phyloP scores from a whole-genome alignment of 2,797 vertebrate genomes.

The Catharus ustulatus region DNA sequence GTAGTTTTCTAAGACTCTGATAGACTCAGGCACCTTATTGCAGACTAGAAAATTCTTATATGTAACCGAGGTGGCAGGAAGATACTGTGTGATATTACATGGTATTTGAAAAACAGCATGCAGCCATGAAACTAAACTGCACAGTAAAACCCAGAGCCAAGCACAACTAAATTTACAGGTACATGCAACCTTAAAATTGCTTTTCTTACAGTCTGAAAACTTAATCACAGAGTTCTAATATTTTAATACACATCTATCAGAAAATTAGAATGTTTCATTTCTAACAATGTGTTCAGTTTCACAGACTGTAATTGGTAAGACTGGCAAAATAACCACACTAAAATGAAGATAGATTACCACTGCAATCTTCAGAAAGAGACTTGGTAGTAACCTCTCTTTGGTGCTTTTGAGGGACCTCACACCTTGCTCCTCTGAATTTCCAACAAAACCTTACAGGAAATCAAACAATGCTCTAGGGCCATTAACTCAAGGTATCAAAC shows the following conservation, averaged over 20 bases:
- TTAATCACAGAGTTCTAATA: background rate
- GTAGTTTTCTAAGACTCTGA: background rate
- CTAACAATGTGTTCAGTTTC: background rate
- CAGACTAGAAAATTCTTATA: background rate
- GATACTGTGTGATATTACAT: background rate
- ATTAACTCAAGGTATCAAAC: background rate
- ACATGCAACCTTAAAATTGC: constrained; percentile 13
- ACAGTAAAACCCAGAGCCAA: background rate
- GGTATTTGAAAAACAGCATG: constrained; percentile 24
- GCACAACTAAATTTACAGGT: constrained; percentile 6
- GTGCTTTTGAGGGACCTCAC: background rate
- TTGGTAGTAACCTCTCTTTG: background rate
- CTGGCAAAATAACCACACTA: background rate
- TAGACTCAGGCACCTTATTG: background rate
- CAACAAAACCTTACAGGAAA: background rate
- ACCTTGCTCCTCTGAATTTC: background rate
- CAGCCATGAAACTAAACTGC: background rate
- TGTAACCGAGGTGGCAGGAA: constrained; percentile 7
- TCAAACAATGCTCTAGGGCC: background rate
- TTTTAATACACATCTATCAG: constrained; percentile 22
- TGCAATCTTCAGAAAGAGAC: background rate
- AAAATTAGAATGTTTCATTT: background rate
- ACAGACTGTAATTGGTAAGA: background rate
- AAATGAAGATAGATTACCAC: background rate
- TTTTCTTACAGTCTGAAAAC: constrained; percentile 3